A percentile compares a stretch with the other conserved stretches of the same genome.
Conservation (phyloP, 2,113 vertebrate species). For the Burhinus bistriatus region DNA sequence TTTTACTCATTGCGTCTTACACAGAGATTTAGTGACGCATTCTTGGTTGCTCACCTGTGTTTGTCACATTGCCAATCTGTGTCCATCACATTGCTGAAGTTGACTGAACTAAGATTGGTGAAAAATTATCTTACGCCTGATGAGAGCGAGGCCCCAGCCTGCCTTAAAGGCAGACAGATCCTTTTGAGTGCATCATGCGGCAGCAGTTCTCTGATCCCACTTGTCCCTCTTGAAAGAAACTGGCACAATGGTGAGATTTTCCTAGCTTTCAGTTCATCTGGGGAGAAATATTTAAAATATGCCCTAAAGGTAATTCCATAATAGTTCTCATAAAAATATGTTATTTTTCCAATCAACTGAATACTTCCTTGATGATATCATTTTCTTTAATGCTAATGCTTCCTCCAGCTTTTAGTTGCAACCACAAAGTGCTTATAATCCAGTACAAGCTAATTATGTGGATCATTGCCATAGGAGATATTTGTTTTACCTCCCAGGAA, state of each 20-base stretch:
- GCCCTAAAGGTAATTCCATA: background rate
- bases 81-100: background rate
- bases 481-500: conserved; percentile 31
- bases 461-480: background rate
- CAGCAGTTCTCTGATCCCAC: background rate
- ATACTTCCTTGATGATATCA: background rate
- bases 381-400: background rate
- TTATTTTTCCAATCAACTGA: background rate
- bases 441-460: background rate
- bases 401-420: background rate
- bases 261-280: background rate
- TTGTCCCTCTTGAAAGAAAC: background rate
- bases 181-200: background rate
- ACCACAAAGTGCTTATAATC: background rate
- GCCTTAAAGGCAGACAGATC: background rate
- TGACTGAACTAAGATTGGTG: background rate
- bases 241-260: background rate
- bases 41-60: background rate
- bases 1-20: background rate
- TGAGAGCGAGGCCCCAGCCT: background rate
- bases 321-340: background rate
- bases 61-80: background rate
- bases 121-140: background rate
- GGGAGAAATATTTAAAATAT: background rate
- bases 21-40: background rate